Base-by-base conservation (phyloP, 37 sponge, comb jelly and placozoan genomes). In the Theonella swinhoei region DNA sequence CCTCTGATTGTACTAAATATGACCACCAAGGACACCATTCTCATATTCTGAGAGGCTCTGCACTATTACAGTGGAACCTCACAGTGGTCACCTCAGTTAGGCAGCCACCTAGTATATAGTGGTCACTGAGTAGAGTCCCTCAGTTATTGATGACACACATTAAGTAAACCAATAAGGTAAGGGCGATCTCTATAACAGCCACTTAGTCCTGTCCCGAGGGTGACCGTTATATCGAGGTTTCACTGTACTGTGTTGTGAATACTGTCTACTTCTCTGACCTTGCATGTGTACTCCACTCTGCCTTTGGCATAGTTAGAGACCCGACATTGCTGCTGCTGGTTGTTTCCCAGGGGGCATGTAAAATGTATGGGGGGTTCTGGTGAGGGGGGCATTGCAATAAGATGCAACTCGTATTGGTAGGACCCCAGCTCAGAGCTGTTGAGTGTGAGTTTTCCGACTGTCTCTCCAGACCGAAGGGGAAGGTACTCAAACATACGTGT, bases 401-500 rank as follows among this genome's bases (percentile, higher is more conserved):
- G 81, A 26, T 85, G 87, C 34, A 99, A 80, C 88, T 96, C 97
- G 73, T 99, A 99, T 41, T 94, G 95, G 70, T 96, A 99, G 30
- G 82, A 72, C 1, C 99, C 99, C 71, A 96, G 72, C 38, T 99
- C 99, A 58, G 70, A 59, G 59, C 91, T 88, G 62, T 61, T 88
- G 19, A 99, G 81, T 25, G 82, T 81, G 17, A 99, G 81, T 77
- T 87, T 91, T 26, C 91, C 97, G 0, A 64, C 64, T 5, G 87
- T 82, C 65, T 94, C 94, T 0, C 95, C 99, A 33, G 86, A 88
- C 61, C 92, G 96, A 62, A 96, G 93, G 0, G 99, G 99, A 29
- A 99, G 87, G 86, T 86, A 99, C 86, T 96, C 97, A 87, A 99
- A 96, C 43, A 84, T 97, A 63, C 94, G 96, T 28, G 78, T 74